phyloP scores from a whole-genome alignment of 1,140 invertebrate species.

The Meloidogyne exigua region DNA sequence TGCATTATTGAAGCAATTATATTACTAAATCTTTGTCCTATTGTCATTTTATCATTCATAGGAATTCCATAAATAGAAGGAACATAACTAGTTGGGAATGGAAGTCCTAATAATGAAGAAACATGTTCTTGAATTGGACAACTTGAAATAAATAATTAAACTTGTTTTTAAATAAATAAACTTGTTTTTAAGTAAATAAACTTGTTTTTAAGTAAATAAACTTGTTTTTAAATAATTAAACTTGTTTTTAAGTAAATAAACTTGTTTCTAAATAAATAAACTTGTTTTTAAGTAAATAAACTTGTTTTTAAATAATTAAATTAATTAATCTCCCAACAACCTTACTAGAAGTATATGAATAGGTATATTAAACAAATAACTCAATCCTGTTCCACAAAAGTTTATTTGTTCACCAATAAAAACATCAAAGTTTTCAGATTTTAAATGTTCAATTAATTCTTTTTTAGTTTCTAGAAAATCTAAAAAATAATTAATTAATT shows the following conservation, averaged over 20 bases:
- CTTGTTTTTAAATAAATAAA: background rate
- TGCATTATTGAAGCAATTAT: slow-evolving; percentile 5
- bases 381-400: slow-evolving; percentile 39
- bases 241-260: no score
- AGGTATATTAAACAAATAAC: slow-evolving; percentile 27
- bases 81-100: slow-evolving; percentile 40
- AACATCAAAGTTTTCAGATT: slow-evolving; percentile 41
- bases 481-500: background rate
- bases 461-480: slow-evolving; percentile 6
- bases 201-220: no score
- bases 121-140: slow-evolving; percentile 40
- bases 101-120: slow-evolving; percentile 35
- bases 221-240: no score
- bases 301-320: no score
- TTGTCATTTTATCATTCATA: slow-evolving; percentile 33
- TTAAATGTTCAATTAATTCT: slow-evolving; percentile 24
- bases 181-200: no score
- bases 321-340: no score
- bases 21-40: slow-evolving; percentile 38
- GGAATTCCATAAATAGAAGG: slow-evolving; percentile 38
- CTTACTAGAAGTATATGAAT: slow-evolving; percentile 43
- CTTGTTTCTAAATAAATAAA: no score
- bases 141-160: slow-evolving; percentile 18
- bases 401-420: slow-evolving; percentile 48
- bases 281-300: no score